Base-by-base conservation (phyloP, 2,888 invertebrate species). In the Caenorhabditis sp. region DNA sequence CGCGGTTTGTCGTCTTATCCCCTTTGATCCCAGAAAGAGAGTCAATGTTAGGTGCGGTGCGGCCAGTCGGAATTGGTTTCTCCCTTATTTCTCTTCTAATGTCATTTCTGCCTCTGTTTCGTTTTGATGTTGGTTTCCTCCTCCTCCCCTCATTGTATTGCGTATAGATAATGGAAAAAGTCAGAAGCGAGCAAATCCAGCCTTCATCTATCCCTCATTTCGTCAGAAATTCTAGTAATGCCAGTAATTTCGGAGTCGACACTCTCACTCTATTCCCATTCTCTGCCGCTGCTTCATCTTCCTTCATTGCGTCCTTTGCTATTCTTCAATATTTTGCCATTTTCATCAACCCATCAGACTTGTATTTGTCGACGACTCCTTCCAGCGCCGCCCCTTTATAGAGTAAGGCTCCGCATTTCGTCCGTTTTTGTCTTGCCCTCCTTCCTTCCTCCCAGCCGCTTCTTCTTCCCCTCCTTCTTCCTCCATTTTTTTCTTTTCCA, bases 341-440 rank as follows among this genome's bases (percentile, higher is more conserved):
- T 74, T 74, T 65, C 74, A 74, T 65, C 51, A 67, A 60, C 74
- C 74, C 67, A 76, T 76, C 76, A 67, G 60, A 76, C 76, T 76
- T 76, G 67, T 76, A 76, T 76, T 76, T 76, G 76, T 76, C 76
- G 67, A 67, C 67, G 76, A 68, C 76, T 76, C 67, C 67, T 76
- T 76, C 76, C 61, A 76, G 76, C 67, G 67, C 76, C 67, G 76
- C 76, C 76, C 76, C 76, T 67, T 76, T 76, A 76, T 76, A 67
- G 76, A 76, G 76, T 76, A 76, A 67, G 47, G 53, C 65, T 47
- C 50, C 50, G 58, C 60, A 51, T 58, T 65, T 67, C 67, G 69
- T 56, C 65, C 78, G 65, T 65, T 71, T 79, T 71, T 65, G 65
- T 65, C 65, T 70, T 40, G 40, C 40, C 40, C 40, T 40, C 40